phyloP scores from a whole-genome alignment of 2,888 invertebrate genomes.

The Aromia moschata region DNA sequence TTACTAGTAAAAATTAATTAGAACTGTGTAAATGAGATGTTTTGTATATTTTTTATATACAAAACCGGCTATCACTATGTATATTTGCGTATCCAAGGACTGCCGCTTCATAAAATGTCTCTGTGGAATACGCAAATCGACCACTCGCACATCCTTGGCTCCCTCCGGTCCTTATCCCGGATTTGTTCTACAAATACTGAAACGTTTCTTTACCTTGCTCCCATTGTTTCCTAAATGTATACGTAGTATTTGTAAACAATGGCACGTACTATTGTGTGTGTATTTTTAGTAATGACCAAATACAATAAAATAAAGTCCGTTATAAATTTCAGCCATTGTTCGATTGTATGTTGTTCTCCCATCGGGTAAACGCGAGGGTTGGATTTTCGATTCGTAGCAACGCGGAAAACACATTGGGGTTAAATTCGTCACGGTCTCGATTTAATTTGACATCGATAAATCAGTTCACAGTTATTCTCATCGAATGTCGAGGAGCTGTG shows the following conservation, averaged over 20 bases:
- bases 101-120: too few species aligned
- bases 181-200: constrained; percentile 28
- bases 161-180: constrained; percentile 14
- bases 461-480: too few species aligned
- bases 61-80: too few species aligned
- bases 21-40: too few species aligned
- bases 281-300: constrained; percentile 41
- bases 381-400: neutral
- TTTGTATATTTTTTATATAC: too few species aligned
- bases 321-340: constrained; percentile 44
- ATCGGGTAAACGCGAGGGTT: constrained; percentile 8
- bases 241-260: constrained; percentile 31
- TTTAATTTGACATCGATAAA: too few species aligned
- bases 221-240: constrained; percentile 28
- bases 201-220: constrained; percentile 19
- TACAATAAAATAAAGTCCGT: constrained; percentile 46
- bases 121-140: too few species aligned
- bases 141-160: too few species aligned
- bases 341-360: constrained; percentile 27
- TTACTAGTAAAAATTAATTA: too few species aligned
- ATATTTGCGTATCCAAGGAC: too few species aligned
- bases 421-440: too few species aligned
- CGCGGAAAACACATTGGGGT: neutral
- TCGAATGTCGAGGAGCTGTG: too few species aligned
- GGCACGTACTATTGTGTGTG: constrained; percentile 27